Evolutionary conservation across 2,797 vertebrate species (phyloP).

Genomic region (Acanthopagrus latus): DNA sequence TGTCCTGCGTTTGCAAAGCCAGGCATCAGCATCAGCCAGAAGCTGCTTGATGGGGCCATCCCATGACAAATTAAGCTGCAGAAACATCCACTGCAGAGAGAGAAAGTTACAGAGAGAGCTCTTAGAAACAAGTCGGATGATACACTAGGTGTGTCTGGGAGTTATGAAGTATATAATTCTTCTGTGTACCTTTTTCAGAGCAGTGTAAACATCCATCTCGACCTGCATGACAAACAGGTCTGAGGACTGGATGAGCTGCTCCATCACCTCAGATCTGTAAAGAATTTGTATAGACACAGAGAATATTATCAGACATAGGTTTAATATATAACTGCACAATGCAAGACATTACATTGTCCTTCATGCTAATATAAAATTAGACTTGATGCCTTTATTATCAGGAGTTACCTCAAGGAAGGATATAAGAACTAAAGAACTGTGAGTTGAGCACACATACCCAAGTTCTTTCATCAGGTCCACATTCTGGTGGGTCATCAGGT

Average conservation of each 20-base stretch:
- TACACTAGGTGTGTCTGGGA: background rate
- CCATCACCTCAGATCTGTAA: conserved; percentile 92
- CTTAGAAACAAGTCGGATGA: background rate
- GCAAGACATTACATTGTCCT: background rate
- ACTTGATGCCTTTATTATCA: background rate
- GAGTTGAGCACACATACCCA: conserved; percentile 83
- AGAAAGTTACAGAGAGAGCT: background rate
- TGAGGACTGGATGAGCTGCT: conserved; percentile 93
- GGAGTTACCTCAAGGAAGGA: background rate
- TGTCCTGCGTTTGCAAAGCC: conserved; percentile 93
- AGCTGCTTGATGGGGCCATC: conserved; percentile 95
- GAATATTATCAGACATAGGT: background rate
- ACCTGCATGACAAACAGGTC: conserved; percentile 99
- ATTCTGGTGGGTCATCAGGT: conserved; percentile 98
- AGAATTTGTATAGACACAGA: background rate
- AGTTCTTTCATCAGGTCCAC: conserved; percentile 97
- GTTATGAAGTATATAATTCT: background rate
- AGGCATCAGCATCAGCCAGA: conserved; percentile 92
- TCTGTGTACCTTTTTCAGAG: conserved; percentile 93
- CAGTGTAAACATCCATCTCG: conserved; percentile 98
- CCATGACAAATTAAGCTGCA: conserved; percentile 95
- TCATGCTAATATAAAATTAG: background rate
- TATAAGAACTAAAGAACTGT: background rate
- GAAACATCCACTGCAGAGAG: conserved; percentile 94
- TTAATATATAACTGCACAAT: background rate